Evolutionary conservation across 1,140 invertebrate genomes (phyloP), one percentile per base, ranked within the genome.

Genomic region (Drosophila parvula): DNA sequence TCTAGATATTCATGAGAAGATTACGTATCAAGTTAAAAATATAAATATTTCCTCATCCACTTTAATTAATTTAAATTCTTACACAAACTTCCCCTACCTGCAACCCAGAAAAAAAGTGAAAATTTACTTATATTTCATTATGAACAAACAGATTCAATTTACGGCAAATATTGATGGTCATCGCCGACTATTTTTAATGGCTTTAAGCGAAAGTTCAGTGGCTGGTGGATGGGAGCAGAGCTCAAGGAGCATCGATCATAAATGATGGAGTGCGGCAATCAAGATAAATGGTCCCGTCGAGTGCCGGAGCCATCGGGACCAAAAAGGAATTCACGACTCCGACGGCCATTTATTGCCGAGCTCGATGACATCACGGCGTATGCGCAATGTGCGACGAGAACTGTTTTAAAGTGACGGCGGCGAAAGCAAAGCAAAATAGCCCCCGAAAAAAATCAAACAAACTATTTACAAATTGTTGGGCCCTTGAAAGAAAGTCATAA

Each of bases 241-340:
- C 36, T 70, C 18, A 45, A 59, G 32, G 68, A 84, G 36, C 79
- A 88, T 88, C 77, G 80, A 88, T 88, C 83, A 89, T 89, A 80
- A 89, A 81, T 85, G 78, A 86, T 85, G 65, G 65, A 85, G 61
- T 83, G 77, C 30, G 30, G 55, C 61, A 74, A 83, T 62, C 63
- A 82, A 88, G 84, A 88, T 82, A 89, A 89, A 88, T 83, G 79
- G 51, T 74, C 60, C 30, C 60, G 32, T 67, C 65, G 65, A 69
- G 65, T 45, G 65, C 62, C 47, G 62, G 36, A 53, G 65, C 61
- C 65, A 53, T 18, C 55, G 60, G 58, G 47, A 3, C 22, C 47
- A 61, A 59, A 59, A 62, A 32, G 34, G 63, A 86, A 81, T 81
- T 76, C 78, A 64, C 69, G 77, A 74, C 51, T 71, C 67, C 67